phyloP scores from a whole-genome alignment of 1,140 invertebrate genomes.

The Drosophila chauvacae region DNA sequence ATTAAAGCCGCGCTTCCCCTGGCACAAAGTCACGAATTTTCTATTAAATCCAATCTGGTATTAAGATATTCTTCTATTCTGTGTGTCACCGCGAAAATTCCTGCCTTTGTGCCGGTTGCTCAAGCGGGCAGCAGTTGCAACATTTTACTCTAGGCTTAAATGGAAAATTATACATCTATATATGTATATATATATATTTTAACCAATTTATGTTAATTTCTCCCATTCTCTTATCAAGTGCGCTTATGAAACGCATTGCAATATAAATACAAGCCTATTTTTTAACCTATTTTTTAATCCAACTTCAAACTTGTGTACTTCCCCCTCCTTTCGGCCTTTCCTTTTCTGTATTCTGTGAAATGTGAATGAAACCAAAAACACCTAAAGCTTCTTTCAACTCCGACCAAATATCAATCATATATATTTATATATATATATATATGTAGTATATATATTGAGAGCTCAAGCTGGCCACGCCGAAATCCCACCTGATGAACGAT shows the following conservation, averaged over 20 bases:
- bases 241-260: constrained; percentile 80
- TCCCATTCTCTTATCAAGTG: constrained; percentile 56
- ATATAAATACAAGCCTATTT: constrained; percentile 50
- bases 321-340: constrained; percentile 11
- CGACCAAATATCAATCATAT: constrained; percentile 67
- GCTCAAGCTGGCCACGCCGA: constrained; percentile 79
- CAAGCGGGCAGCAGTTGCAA: constrained; percentile 25
- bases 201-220: constrained; percentile 43
- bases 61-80: constrained; percentile 4
- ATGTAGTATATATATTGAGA: constrained; percentile 64
- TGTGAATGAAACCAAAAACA: constrained; percentile 34
- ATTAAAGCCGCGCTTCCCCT: constrained; percentile 22
- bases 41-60: constrained; percentile 13
- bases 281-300: constrained; percentile 14
- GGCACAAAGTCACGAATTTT: constrained; percentile 30
- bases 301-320: constrained; percentile 15
- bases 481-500: constrained; percentile 65
- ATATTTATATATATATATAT: neutral
- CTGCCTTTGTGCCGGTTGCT: constrained; percentile 16
- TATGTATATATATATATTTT: constrained; percentile 30
- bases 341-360: constrained; percentile 57
- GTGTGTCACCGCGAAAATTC: constrained; percentile 14
- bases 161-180: constrained; percentile 43
- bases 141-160: constrained; percentile 51
- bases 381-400: constrained; percentile 64